Conservation (phyloP, 2,113 vertebrate species). For the Gnathonemus echidnorhynchus region DNA sequence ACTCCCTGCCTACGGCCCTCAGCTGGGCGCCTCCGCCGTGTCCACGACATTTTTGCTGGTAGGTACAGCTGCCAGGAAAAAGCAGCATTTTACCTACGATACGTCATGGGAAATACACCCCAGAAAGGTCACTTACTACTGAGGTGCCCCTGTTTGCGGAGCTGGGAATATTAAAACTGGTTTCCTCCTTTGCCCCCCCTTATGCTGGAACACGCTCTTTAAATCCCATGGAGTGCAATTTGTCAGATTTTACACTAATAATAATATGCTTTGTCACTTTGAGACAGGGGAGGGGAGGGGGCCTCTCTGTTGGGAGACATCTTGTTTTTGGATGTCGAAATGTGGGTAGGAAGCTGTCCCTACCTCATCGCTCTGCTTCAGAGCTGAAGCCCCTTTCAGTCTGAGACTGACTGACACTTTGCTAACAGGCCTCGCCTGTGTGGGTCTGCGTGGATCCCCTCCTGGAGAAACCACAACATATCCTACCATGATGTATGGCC, state of each 20-base stretch:
- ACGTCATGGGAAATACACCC: background rate
- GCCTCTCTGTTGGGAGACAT: background rate
- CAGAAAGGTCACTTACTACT: background rate
- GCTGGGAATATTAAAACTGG: background rate
- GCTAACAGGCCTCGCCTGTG: background rate
- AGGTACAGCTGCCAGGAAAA: background rate
- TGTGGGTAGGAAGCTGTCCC: background rate
- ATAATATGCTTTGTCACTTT: constrained; percentile 5
- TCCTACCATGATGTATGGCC: background rate
- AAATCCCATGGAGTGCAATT: background rate
- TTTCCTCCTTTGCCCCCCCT: background rate
- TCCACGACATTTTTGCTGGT: background rate
- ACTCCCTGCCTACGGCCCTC: background rate
- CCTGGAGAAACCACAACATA: background rate
- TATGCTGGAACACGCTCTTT: background rate
- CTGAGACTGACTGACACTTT: background rate
- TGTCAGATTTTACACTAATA: background rate
- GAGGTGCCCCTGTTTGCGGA: background rate
- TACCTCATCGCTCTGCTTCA: background rate
- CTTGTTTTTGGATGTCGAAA: background rate
- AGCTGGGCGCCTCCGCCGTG: background rate
- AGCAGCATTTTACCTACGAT: background rate
- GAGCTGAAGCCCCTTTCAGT: background rate
- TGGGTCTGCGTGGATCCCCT: background rate
- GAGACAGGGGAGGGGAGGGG: background rate